Percentiles rank a stretch among this genome's conserved stretches.
Conservation (phyloP, 2,797 vertebrate genomes). For the Acomys russatus region DNA sequence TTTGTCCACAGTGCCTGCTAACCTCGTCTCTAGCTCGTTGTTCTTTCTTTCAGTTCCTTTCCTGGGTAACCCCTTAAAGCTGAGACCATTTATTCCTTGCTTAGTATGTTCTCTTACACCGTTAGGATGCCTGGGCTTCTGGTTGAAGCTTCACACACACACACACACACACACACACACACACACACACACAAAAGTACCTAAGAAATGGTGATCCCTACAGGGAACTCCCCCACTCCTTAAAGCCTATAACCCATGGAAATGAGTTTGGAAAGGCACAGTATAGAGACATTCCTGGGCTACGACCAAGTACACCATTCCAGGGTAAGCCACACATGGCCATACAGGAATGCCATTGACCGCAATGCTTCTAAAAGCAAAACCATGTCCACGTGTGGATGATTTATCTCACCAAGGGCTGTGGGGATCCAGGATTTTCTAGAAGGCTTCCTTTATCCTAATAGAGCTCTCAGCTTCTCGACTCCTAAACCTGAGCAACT, state of each 20-base stretch:
- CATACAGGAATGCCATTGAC: constrained; percentile 4
- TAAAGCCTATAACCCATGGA: constrained; percentile 52
- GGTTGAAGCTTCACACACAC: neutral
- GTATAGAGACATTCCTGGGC: neutral
- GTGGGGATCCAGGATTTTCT: constrained; percentile 60
- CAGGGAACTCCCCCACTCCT: constrained; percentile 10
- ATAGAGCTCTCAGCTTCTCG: constrained; percentile 53
- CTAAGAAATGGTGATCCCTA: constrained; percentile 31
- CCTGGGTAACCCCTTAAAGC: neutral
- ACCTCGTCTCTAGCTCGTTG: neutral
- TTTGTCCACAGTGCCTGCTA: neutral
- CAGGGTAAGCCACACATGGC: constrained; percentile 20
- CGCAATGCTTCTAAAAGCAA: constrained; percentile 39
- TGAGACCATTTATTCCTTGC: neutral
- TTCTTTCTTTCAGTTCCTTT: neutral
- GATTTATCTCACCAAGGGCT: neutral
- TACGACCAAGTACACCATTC: constrained; percentile 54
- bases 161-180: too few species aligned
- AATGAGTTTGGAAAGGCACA: constrained; percentile 59
- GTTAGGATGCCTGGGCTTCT: neutral
- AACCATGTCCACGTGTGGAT: neutral
- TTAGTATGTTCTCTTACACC: neutral
- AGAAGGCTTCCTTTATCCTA: constrained; percentile 59
- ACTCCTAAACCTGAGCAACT: constrained; percentile 39
- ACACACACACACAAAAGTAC: too few species aligned